phyloP scores from a whole-genome alignment of 2,888 invertebrate species.

The Dorcus hopei region DNA sequence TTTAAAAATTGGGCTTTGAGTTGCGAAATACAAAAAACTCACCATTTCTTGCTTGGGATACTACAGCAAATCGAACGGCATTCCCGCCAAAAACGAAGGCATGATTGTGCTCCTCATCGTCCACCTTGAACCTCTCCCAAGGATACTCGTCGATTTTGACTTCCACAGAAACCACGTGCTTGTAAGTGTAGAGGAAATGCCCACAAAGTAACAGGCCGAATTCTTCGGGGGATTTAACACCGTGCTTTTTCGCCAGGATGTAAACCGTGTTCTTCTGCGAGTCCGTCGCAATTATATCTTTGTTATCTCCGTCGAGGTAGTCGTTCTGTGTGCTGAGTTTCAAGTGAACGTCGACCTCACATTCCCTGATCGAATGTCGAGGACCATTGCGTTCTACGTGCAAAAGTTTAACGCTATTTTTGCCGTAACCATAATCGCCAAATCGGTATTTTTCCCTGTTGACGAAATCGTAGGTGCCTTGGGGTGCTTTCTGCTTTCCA shows the following conservation, averaged over 20 bases:
- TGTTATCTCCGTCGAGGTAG: constrained; percentile 70
- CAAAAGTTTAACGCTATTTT: constrained; percentile 70
- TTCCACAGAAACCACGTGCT: constrained; percentile 69
- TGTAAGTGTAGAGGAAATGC: constrained; percentile 72
- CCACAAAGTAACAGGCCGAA: constrained; percentile 71
- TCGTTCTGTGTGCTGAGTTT: constrained; percentile 68
- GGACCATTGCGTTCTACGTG: constrained; percentile 66
- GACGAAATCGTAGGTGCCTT: constrained; percentile 23
- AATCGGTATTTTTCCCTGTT: constrained; percentile 53
- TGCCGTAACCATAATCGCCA: constrained; percentile 69
- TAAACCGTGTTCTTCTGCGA: constrained; percentile 82
- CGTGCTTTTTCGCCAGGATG: constrained; percentile 72
- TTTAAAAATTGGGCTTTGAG: neutral
- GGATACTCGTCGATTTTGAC: constrained; percentile 72
- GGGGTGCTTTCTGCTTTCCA: constrained; percentile 11
- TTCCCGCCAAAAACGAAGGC: constrained; percentile 72
- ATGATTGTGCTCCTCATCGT: constrained; percentile 64
- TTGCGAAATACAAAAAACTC: constrained; percentile 33
- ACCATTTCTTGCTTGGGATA: constrained; percentile 67
- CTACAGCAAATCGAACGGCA: constrained; percentile 65
- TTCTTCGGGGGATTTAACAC: constrained; percentile 72
- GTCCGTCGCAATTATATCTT: constrained; percentile 77
- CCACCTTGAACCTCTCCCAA: constrained; percentile 65
- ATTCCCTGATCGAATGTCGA: constrained; percentile 68
- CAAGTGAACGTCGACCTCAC: constrained; percentile 70